phyloP scores from a whole-genome alignment of 2,113 vertebrate species.

The Peromyscus maniculatus region DNA sequence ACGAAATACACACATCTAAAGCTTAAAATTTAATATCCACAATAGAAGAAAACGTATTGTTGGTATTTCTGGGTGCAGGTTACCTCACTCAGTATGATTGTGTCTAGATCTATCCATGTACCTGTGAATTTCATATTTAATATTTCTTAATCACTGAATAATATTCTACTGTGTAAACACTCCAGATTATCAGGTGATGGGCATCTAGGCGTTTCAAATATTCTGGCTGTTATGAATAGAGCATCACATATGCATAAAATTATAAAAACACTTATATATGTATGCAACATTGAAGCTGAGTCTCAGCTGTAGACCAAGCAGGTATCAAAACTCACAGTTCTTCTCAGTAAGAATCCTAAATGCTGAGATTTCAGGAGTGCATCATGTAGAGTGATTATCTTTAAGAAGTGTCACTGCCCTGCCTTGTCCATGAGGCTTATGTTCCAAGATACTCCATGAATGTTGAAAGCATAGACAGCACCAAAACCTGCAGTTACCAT shows the following conservation, averaged over 20 bases:
- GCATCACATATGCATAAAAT: too few species aligned
- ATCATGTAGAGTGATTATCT: neutral
- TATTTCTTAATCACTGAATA: neutral
- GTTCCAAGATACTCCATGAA: too few species aligned
- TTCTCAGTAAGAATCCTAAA: neutral
- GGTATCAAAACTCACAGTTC: neutral
- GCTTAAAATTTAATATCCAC: neutral
- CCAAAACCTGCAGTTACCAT: neutral
- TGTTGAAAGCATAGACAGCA: neutral
- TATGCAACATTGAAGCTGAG: neutral
- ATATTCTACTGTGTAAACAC: neutral
- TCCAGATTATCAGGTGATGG: neutral
- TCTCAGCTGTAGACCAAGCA: neutral
- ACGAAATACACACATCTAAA: neutral
- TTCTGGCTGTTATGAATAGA: neutral
- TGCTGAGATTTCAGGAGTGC: neutral
- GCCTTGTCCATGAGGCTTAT: neutral
- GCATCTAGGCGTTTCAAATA: neutral
- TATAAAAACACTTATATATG: too few species aligned
- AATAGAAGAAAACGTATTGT: neutral
- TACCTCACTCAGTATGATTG: neutral
- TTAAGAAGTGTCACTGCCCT: neutral
- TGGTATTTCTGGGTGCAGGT: neutral
- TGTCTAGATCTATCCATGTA: neutral
- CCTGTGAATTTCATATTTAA: neutral